Evolutionary conservation across 2,797 vertebrate species (phyloP), one percentile per base, ranked within the genome.

Genomic region (Tarsius wallacei): DNA sequence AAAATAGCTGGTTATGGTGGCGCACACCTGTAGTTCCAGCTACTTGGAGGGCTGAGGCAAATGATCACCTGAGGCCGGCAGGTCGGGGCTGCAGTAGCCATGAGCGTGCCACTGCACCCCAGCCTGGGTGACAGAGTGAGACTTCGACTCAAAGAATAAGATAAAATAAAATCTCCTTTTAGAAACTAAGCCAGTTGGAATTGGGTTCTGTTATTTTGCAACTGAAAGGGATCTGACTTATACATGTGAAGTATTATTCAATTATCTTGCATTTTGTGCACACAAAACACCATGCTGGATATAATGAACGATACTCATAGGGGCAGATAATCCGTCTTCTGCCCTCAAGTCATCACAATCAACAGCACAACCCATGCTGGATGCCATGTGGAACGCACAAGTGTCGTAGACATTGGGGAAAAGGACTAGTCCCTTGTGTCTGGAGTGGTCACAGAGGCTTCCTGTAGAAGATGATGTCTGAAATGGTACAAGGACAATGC

Each of bases 101-200:
- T 42, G 42, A 42, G 42, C 42, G 42, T 42, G 61, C 61, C 61
- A 28, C 61, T 1, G 12, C 26, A 63, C 61, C 61, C 42, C 42
- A 42, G 42, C 42, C 42, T 42, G 42, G 42, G 42, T 42, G 42
- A 42, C 42, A 42, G 42, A 42, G 42, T 42, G 42, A 42, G 42
- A 42, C 42, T 42, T 42, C 42, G 4, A 42, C 42, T 42, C 42
- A 42, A 42, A 42, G 42, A 42, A n/a, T 81, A 36, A 51, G 57
- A 85, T 11, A 21, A 51, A 84, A 57, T 73, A 55, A 31, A 78
- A 73, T 86, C 31, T 19, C 24, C 17, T 71, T 92, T 90, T 90
- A 87, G 80, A 91, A 89, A 82, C 3, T 13, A 86, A 94, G 28
- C 8, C 42, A 55, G 22, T 86, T 91, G 82, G 55, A 71, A 85